A percentile compares a stretch with the other conserved stretches of the same genome.
These are phyloP conservation scores for Rachycentron canadum DNA, from an alignment of 2,797 vertebrate genomes.

Conservation along the genomic window DNA sequence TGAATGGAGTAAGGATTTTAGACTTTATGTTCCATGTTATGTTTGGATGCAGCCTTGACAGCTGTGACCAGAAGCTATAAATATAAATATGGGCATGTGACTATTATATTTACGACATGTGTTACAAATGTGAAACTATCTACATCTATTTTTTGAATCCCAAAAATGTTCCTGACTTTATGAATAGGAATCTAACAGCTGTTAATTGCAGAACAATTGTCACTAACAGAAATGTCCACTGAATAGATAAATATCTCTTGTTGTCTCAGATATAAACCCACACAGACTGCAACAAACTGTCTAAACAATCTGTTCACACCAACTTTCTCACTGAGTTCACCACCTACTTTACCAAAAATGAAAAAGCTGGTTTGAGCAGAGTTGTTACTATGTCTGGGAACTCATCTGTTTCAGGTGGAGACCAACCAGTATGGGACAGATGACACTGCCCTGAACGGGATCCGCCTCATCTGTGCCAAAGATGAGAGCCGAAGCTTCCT, in stretches of 20 bases:
- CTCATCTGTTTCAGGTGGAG: conserved; percentile 76
- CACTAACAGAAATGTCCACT: too few relatives aligned
- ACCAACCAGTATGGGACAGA: conserved; percentile 67
- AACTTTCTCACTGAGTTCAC: neutral
- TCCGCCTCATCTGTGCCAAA: conserved; percentile 82
- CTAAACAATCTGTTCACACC: neutral
- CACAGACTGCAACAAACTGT: neutral
- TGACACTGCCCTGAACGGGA: conserved; percentile 80
- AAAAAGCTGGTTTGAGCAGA: neutral
- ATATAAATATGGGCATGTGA: neutral
- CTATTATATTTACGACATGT: neutral
- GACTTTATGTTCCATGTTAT: neutral
- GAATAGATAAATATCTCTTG: neutral
- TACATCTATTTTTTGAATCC: too few relatives aligned
- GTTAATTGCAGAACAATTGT: conserved; percentile 1
- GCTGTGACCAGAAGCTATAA: neutral
- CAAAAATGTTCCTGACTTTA: too few relatives aligned
- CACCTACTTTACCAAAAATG: neutral
- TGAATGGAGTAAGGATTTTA: neutral
- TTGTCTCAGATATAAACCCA: neutral
- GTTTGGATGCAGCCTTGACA: neutral
- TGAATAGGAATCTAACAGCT: too few relatives aligned
- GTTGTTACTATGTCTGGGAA: conserved; percentile 33
- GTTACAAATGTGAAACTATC: neutral
- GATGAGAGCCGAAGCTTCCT: conserved; percentile 56